Evolutionary conservation across 2,888 invertebrate species (phyloP), one percentile per base, ranked within the genome.

Genomic region (Apodemia zela): DNA sequence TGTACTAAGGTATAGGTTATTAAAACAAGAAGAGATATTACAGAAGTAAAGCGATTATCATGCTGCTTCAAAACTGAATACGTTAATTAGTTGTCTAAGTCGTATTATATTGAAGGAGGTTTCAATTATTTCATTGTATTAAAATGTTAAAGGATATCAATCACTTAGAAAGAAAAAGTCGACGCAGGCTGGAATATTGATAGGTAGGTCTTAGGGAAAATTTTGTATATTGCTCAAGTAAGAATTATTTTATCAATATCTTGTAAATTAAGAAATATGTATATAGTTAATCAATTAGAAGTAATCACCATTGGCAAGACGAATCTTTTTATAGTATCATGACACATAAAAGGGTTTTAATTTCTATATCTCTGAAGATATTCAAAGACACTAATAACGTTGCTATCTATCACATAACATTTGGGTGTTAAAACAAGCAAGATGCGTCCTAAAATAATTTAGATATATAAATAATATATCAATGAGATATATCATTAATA

Each of bases 41-140:
- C 42, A 17, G 47, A 62, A 54, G 51, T 62, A 70, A 89, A 89
- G 88, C 89, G 73, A 72, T 72, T 76, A 66, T 74, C 89, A 89
- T 89, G 89, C 89, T 79, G 87, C 84, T 78, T 79, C 77, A 79
- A 83, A 80, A 75, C 29, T 80, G 81, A 78, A 38, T 38, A 3
- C 7, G 33, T 7, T 7, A 0, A 38, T 38, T 38, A 13, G 38
- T 38, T 38, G 3, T 38, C 38, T 38, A 38, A 13, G 0, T 38
- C 38, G 13, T 13, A 38, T 38, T 38, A 38, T 38, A 38, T 13
- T 13, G 3, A 38, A 38, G 3, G 38, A 38, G 13, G 4, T 38
- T 38, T 13, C 13, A 13, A 13, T 3, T 13, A 38, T 38, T 38
- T 13, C 0, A 38, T 15, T 8, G 2, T 33, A 33, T 21, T 10